A percentile compares a stretch with the other conserved stretches of the same genome.
phyloP scores from a whole-genome alignment of 1,140 invertebrate genomes.

The Babylonia areolata region DNA sequence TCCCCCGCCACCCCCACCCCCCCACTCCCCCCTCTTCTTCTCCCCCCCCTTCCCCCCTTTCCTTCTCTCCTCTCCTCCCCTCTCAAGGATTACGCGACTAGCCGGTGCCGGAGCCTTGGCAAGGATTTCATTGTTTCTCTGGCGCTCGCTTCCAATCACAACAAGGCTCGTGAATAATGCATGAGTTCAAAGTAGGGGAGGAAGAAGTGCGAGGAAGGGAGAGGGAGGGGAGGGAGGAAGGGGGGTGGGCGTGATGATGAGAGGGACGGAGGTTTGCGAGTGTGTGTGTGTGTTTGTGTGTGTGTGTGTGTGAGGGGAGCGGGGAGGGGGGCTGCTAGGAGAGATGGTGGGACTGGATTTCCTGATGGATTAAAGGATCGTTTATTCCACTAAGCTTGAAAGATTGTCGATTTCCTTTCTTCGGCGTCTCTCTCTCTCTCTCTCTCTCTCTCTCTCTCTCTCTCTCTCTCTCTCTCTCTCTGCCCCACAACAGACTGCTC shows the following conservation, averaged over 20 bases:
- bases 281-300: too few relatives aligned
- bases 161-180: not conserved
- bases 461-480: not conserved
- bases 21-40: too few relatives aligned
- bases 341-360: not conserved
- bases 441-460: not conserved
- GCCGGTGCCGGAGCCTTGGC: not conserved
- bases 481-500: not conserved
- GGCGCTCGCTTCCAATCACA: not conserved
- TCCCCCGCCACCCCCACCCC: too few relatives aligned
- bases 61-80: too few relatives aligned
- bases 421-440: not conserved
- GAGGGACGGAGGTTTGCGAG: not conserved
- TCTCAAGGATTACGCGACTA: too few relatives aligned
- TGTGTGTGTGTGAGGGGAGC: too few relatives aligned
- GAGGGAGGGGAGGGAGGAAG: not conserved
- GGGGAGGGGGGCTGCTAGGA: not conserved
- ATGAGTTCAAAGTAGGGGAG: not conserved
- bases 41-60: too few relatives aligned
- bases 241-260: not conserved
- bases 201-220: not conserved
- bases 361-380: constrained; percentile 12
- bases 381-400: constrained; percentile 25
- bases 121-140: not conserved
- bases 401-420: constrained; percentile 16